Percentiles rank a stretch among this genome's conserved stretches.
Evolutionary conservation across 2,797 vertebrate genomes (phyloP).

Genomic region (Dendrocincla tyrannina): DNA sequence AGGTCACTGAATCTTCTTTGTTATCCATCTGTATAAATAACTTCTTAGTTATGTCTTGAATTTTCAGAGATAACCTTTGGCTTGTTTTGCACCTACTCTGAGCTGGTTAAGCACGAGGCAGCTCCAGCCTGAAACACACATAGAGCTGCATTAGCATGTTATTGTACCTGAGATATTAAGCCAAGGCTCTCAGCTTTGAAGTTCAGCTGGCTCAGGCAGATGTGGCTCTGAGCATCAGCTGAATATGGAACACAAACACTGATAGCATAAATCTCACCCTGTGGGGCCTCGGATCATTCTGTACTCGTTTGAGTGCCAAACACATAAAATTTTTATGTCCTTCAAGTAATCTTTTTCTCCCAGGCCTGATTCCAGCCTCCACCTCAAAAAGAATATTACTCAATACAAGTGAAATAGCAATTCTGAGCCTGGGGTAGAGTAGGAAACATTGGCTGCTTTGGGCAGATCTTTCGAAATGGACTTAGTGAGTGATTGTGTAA

Average conservation of each 20-base stretch:
- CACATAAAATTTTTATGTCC: background rate
- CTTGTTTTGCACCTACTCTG: background rate
- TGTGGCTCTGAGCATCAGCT: background rate
- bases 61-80: background rate
- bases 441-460: background rate
- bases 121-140: background rate
- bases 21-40: background rate
- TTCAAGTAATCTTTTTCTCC: background rate
- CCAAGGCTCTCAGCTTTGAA: background rate
- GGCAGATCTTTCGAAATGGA: rapidly evolving
- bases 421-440: background rate
- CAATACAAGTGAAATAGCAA: background rate
- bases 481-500: background rate
- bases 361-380: background rate
- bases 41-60: background rate
- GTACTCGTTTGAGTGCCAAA: constrained; percentile 16
- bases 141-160: background rate
- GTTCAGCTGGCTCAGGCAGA: background rate
- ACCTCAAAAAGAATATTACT: background rate
- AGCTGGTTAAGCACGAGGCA: background rate
- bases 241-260: background rate
- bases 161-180: background rate
- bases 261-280: background rate
- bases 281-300: background rate
- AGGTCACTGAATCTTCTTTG: background rate